A percentile compares a stretch with the other conserved stretches of the same genome.
These are phyloP conservation scores for Candidula unifasciata DNA, from an alignment of 2,888 invertebrate genomes.

Conservation along the genomic window DNA sequence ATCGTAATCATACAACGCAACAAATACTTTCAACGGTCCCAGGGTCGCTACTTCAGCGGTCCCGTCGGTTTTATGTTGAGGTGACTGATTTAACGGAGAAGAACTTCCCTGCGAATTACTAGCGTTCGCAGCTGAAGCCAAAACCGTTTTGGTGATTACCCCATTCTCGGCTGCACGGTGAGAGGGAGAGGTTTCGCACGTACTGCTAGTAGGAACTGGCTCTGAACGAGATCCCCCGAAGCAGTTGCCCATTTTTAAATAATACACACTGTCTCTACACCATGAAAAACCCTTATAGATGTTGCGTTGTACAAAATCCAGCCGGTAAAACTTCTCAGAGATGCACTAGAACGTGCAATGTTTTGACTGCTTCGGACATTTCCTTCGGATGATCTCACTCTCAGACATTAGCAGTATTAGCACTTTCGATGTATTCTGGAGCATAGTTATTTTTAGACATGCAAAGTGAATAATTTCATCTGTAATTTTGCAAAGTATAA, in stretches of 20 bases:
- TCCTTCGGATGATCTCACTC: conserved; percentile 34
- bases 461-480: not conserved
- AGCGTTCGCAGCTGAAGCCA: conserved; percentile 49
- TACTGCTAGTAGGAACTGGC: conserved; percentile 24
- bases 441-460: not conserved
- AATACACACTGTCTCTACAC: not conserved
- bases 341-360: not conserved
- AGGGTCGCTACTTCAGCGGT: conserved; percentile 52
- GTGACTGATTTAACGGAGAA: conserved; percentile 55
- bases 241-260: conserved; percentile 60
- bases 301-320: no score
- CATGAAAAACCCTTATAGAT: not conserved
- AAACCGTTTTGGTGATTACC: conserved; percentile 29
- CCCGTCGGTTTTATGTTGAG: conserved; percentile 55
- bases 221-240: conserved; percentile 57
- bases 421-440: not conserved
- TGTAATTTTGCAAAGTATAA: not conserved
- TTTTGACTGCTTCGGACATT: conserved; percentile 32
- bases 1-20: conserved; percentile 99
- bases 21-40: conserved; percentile 87
- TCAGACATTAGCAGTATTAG: not conserved
- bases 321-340: not conserved
- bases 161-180: conserved; percentile 29
- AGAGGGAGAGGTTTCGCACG: conserved; percentile 33
- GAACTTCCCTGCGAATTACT: conserved; percentile 54